Conservation (phyloP, 1,140 invertebrate species). For the Metopolophium dirhodum region DNA sequence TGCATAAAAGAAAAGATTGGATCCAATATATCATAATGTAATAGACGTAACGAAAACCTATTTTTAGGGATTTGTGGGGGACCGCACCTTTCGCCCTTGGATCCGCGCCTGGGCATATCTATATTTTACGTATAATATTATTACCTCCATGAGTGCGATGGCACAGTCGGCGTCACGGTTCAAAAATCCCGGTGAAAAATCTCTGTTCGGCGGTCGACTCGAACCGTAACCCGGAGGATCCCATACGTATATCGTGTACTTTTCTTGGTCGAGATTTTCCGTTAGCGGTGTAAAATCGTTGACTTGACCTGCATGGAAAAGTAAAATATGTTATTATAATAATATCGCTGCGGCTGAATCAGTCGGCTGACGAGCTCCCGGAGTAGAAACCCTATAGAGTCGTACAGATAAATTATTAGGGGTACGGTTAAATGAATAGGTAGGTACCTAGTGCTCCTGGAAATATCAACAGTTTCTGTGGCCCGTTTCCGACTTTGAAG, state of each 20-base stretch:
- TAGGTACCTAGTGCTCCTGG: constrained; percentile 75
- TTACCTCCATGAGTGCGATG: constrained; percentile 75
- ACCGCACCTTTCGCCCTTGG: too few relatives aligned
- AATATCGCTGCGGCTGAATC: too few relatives aligned
- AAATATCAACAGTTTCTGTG: constrained; percentile 73
- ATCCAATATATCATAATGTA: too few relatives aligned
- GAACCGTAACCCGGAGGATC: constrained; percentile 89
- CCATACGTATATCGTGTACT: constrained; percentile 80
- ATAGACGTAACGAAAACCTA: too few relatives aligned
- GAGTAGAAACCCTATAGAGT: not conserved
- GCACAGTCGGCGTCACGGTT: constrained; percentile 77
- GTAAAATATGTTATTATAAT: constrained; percentile 66
- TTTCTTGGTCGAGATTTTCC: constrained; percentile 70
- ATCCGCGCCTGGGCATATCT: too few relatives aligned
- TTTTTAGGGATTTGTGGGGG: too few relatives aligned
- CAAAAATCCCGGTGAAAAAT: constrained; percentile 76
- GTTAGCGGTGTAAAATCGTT: constrained; percentile 80
- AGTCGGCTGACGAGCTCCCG: too few relatives aligned
- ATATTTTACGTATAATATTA: too few relatives aligned
- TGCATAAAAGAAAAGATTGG: too few relatives aligned
- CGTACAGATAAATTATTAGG: not conserved
- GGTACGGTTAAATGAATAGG: not conserved
- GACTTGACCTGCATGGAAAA: not conserved
- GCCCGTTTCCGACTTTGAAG: constrained; percentile 74
- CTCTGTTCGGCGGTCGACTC: constrained; percentile 77